Evolutionary conservation across 2,888 invertebrate species (phyloP).

Genomic region (Amiota communis): DNA sequence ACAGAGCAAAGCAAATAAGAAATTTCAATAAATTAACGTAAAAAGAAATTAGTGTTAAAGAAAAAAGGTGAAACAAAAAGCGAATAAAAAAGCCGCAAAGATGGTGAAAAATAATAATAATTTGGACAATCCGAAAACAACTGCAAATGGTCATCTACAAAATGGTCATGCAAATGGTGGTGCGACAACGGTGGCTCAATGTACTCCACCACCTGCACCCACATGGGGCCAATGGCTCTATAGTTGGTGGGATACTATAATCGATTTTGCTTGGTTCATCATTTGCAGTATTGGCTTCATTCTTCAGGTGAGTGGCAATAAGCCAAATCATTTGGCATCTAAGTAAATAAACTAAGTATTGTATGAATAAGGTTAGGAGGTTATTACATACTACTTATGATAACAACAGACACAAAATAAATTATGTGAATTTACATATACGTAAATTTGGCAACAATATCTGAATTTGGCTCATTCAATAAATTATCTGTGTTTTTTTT

Average conservation of each 20-base stretch:
- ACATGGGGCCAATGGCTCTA: constrained; percentile 12
- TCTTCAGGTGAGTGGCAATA: constrained; percentile 57
- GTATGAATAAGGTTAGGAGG: not conserved
- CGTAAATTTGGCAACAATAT: no score
- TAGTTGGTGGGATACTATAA: constrained; percentile 60
- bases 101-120: constrained; percentile 64
- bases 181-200: not conserved
- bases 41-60: constrained; percentile 34
- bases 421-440: no score
- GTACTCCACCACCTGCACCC: not conserved
- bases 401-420: no score
- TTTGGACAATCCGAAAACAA: constrained; percentile 37
- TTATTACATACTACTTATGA: no score
- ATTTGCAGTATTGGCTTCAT: constrained; percentile 70
- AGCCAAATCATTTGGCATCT: no score
- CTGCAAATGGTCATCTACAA: constrained; percentile 36
- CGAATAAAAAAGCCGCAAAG: constrained; percentile 35
- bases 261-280: constrained; percentile 69
- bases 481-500: no score
- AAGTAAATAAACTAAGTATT: not conserved
- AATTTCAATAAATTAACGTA: constrained; percentile 32
- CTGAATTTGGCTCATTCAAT: no score
- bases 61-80: constrained; percentile 38
- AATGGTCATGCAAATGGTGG: constrained; percentile 34
- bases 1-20: constrained; percentile 39